Base-by-base conservation (phyloP, 2,797 vertebrate genomes). In the Darevskia mixta region DNA sequence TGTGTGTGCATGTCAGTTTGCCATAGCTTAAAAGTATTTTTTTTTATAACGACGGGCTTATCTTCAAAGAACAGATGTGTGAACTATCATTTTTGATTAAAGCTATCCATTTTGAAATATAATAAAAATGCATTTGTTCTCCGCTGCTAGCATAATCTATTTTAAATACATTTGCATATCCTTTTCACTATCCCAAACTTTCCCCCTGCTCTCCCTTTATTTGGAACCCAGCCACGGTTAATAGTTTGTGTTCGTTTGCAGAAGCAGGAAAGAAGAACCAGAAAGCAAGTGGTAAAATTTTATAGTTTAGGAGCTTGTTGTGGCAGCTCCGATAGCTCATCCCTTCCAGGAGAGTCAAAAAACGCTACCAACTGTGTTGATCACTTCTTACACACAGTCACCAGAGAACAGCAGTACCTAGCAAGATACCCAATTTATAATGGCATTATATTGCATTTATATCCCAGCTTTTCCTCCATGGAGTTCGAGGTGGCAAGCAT, bases 51-150 rank as follows among this genome's bases (percentile, higher is more conserved):
- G 58, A 38, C 90, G 89, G 90, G 91, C 95, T 97, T 97, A 97
- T 97, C 96, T 97, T 96, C 94, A 95, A 95, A 95, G 94, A 96
- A 92, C 96, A 96, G 96, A 95, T 94, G 95, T 93, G 93, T 94
- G 94, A 94, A 92, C 94, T 94, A 96, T 96, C 94, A 85, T 95
- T 96, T 96, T 95, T 96, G 91, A 96, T 96, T 96, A 96, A 96
- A 96, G 95, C 88, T 92, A 94, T 95, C 93, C 94, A 92, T 92
- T 89, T 41, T 9, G 90, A 94, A 83, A 91, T 91, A 91, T 89
- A 92, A 92, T 89, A 92, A 88, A 82, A 82, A 85, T 92, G 61
- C 91, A 92, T 92, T 93, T 90, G 91, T 91, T 93, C 92, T 91
- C 86, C 91, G 94, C 91, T 86, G 93, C 90, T 66, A 81, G 85